These are phyloP conservation scores for Probaryconus sp. DNA, from an alignment of 1,140 invertebrate genomes.

Conservation along the genomic window DNA sequence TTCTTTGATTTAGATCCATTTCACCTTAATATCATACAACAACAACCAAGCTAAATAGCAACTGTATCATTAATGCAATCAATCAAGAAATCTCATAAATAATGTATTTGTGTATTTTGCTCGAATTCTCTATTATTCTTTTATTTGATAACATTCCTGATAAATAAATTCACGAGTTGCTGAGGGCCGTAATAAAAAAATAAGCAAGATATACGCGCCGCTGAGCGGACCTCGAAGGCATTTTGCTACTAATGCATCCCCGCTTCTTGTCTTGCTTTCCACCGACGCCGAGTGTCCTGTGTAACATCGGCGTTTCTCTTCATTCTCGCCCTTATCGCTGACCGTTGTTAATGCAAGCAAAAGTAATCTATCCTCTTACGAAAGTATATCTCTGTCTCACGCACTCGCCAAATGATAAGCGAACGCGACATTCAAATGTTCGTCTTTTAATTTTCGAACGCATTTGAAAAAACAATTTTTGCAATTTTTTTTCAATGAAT, in stretches of 20 bases:
- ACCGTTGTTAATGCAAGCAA: constrained; percentile 49
- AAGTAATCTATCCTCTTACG: constrained; percentile 59
- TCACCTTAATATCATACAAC: too few species aligned
- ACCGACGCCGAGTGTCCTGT: constrained; percentile 55
- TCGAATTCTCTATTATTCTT: constrained; percentile 51
- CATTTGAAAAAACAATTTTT: too few species aligned
- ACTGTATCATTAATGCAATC: constrained; percentile 50
- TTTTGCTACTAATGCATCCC: constrained; percentile 73
- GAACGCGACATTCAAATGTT: too few species aligned
- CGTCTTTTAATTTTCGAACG: too few species aligned
- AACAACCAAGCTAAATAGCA: constrained; percentile 49
- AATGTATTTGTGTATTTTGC: constrained; percentile 56
- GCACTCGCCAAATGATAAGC: too few species aligned
- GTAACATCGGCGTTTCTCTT: constrained; percentile 27
- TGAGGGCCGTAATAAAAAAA: constrained; percentile 71
- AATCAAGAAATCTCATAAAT: constrained; percentile 48
- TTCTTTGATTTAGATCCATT: constrained; percentile 31
- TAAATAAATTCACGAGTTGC: constrained; percentile 61
- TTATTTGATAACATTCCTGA: constrained; percentile 54
- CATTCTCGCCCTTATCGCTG: constrained; percentile 47
- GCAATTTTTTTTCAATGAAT: too few species aligned
- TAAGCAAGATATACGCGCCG: constrained; percentile 72
- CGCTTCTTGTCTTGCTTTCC: constrained; percentile 65
- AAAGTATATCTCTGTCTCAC: constrained; percentile 55
- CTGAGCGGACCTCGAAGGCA: constrained; percentile 63